A percentile compares a stretch with the other conserved stretches of the same genome.
Conservation (phyloP, 2,797 vertebrate genomes). For the Sebastes aleutianus region DNA sequence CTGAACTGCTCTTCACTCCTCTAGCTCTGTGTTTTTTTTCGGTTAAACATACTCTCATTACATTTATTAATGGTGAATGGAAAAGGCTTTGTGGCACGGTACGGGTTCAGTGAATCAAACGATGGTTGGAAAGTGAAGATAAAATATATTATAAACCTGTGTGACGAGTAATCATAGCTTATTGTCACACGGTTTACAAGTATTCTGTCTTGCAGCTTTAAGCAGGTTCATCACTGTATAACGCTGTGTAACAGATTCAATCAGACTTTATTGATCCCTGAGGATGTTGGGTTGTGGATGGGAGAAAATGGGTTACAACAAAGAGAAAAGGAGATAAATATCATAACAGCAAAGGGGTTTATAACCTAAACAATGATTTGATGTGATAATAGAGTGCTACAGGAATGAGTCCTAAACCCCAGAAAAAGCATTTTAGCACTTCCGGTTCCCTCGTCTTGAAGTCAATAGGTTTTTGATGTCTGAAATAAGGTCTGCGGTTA, state of each 20-base stretch:
- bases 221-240: background rate
- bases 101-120: background rate
- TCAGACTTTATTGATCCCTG: slow-evolving; percentile 1
- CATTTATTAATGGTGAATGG: background rate
- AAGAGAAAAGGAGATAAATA: background rate
- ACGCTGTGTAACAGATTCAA: background rate
- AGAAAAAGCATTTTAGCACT: no score
- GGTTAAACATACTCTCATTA: background rate
- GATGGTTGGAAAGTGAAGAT: background rate
- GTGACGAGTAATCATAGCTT: background rate
- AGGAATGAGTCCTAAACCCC: background rate
- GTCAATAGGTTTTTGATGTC: no score
- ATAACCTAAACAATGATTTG: background rate
- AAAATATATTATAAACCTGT: no score
- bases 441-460: no score
- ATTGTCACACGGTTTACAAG: background rate
- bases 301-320: background rate
- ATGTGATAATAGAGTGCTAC: background rate
- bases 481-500: no score
- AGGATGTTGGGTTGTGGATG: background rate
- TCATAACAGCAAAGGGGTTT: background rate
- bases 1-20: background rate
- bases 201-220: background rate
- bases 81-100: background rate
- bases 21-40: background rate